Base-by-base conservation (phyloP, 2,888 invertebrate genomes). In the Keiferia lycopersicella region DNA sequence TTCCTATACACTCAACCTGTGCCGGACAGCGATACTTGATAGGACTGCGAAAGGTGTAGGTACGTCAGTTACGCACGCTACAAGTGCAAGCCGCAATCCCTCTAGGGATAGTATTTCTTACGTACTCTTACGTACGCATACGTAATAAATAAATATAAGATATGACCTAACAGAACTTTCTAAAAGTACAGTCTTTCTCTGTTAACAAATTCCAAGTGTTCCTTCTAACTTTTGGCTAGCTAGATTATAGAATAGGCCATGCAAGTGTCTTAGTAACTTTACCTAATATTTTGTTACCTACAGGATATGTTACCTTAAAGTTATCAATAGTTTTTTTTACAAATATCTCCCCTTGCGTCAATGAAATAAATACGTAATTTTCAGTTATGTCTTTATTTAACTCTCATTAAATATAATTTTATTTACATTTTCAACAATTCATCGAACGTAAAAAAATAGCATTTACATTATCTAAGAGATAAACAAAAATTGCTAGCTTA, bases 401-500 rank as follows among this genome's bases (percentile, higher is more conserved):
- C 18, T 65, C 48, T 18, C 39, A 39, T 51, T 57, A 30, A 58
- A 51, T 67, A 68, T 62, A 62, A 64, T 63, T 58, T 63, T 58
- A 62, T 67, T 62, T 68, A 68, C 64, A 66, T 20, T 61, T 68
- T 64, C n/a, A 56, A 56, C 60, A 60, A 41, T 41, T 60, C 26
- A 45, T 26, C 45, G 11, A 41, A 45, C 45, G 22, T 41, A 56
- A 56, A 56, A 51, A 51, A 51, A 20, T 22, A 18, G 51, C 6
- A 51, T 22, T 51, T 51, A 51, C 20, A 50, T 50, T 51, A 51
- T 20, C 7, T 51, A 51, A 7, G 12, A 41, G 14, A 16, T 8
- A 45, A 45, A 45, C 45, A 45, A 3, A n/a, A 45, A 45, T 45
- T n/a, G n/a, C n/a, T 16, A 16, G 45, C 4, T 45, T 16, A 50